These are phyloP conservation scores for Oryzias celebensis DNA, from an alignment of 2,113 vertebrate species.

Conservation along the genomic window DNA sequence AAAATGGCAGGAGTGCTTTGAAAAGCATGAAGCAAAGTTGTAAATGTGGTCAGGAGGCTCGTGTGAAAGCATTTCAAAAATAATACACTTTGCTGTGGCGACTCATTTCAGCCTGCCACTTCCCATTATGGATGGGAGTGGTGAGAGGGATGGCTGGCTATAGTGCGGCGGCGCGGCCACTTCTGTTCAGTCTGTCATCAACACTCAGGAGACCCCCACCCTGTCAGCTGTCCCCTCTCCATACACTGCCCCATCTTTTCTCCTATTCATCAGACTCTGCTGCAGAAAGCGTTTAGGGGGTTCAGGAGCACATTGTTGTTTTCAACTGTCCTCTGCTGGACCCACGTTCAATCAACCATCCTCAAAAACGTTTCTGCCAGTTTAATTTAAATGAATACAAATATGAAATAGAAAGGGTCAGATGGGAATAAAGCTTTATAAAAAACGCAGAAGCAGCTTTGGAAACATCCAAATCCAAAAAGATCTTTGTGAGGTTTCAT, in stretches of 20 bases:
- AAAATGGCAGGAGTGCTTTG: slow-evolving; percentile 93
- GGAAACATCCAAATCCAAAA: slow-evolving; percentile 63
- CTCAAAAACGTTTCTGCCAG: not conserved
- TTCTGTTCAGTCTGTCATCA: slow-evolving; percentile 99
- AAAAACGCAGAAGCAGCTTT: slow-evolving; percentile 42
- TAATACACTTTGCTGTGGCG: slow-evolving; percentile 94
- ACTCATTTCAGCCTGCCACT: slow-evolving; percentile 99
- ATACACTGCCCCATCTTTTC: slow-evolving; percentile 54
- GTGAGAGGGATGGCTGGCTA: slow-evolving; percentile 89
- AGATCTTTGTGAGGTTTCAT: slow-evolving; percentile 63
- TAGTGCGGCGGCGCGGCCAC: slow-evolving; percentile 80
- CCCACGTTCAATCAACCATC: not conserved
- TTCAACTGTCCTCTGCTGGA: slow-evolving; percentile 13
- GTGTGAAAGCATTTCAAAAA: slow-evolving; percentile 99
- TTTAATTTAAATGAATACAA: slow-evolving; percentile 28
- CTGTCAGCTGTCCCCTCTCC: slow-evolving; percentile 47
- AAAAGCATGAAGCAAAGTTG: slow-evolving; percentile 95
- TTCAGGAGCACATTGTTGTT: slow-evolving; percentile 56
- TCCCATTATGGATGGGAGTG: slow-evolving; percentile 91
- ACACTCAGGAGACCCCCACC: slow-evolving; percentile 89
- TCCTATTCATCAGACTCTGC: slow-evolving; percentile 87
- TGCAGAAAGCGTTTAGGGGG: slow-evolving; percentile 80
- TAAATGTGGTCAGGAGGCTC: slow-evolving; percentile 88
- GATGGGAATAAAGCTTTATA: slow-evolving; percentile 21
- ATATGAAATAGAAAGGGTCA: slow-evolving; percentile 15